Evolutionary conservation across 53 echinoderm and acorn worm species (phyloP), one percentile per base, ranked within the genome.

Genomic region (Pentamera pediparva): DNA sequence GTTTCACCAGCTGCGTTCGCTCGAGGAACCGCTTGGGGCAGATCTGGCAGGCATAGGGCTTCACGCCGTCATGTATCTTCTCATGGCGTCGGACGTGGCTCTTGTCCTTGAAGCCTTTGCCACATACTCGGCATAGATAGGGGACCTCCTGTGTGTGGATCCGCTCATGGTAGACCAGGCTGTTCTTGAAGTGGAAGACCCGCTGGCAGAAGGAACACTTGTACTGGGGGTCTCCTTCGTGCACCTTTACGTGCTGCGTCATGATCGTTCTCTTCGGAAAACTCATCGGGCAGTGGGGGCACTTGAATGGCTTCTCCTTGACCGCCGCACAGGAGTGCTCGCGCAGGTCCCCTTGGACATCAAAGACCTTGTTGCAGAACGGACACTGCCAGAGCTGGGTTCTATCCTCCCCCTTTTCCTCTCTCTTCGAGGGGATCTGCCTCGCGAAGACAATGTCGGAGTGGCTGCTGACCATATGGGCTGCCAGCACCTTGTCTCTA

Each of bases 131-230:
- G 35, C 73, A 72, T 13, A 21, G 32, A 54, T 35, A 72, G 2
- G 73, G 73, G 1, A 53, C 54, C 54, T 72, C 73, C 33, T 72
- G 52, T 1, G 73, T 72, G 26, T 72, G 73, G 24, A 35, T 72
- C n/a, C 55, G 35, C 9, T 72, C 73, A 18, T 82, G 82, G 28
- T 76, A 75, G 27, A 54, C 65, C 6, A 82, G 82, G 47, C 76
- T 82, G 76, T 82, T 76, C 56, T 82, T 82, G 11, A 75, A 63
- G 58, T 82, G 61, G 69, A 82, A 82, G 5, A 57, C 27, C 32
- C 65, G 63, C 18, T 43, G 26, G 45, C 82, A 82, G 7, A 65
- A 34, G 5, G 74, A 32, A 37, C 82, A 82, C 9, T 32, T 43
- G 45, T 50, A 82, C 27, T 56, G 29, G 9, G 65, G 64, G 21